Conservation (phyloP, 2,888 invertebrate species). For the Xestia xanthographa region DNA sequence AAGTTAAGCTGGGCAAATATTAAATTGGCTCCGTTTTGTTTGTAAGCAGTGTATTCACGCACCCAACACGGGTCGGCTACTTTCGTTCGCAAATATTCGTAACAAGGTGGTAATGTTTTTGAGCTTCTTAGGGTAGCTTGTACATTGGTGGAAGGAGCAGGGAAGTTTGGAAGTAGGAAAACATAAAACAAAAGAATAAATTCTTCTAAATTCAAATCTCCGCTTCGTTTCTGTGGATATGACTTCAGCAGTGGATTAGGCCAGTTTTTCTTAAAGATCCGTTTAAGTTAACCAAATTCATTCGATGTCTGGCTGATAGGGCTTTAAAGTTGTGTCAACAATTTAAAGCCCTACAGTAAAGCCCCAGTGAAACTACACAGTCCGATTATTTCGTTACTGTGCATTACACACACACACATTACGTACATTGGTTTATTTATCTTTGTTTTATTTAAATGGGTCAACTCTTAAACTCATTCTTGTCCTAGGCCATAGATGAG, state of each 20-base stretch:
- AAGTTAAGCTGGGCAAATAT: conserved; percentile 82
- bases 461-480: no score
- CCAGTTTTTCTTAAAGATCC: no score
- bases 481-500: no score
- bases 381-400: neutral
- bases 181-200: neutral
- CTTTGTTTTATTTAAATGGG: no score
- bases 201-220: neutral
- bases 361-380: neutral
- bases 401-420: no score
- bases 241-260: no score
- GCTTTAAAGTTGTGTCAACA: neutral
- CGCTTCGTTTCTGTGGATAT: no score
- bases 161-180: neutral
- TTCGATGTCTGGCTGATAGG: no score
- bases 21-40: conserved; percentile 79
- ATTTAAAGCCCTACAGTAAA: no score
- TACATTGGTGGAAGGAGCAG: neutral
- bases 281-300: no score
- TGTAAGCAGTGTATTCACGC: conserved; percentile 64
- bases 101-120: conserved; percentile 61
- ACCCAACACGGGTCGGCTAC: conserved; percentile 55
- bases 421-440: no score
- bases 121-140: conserved; percentile 21
- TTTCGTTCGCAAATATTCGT: conserved; percentile 62